Base-by-base conservation (phyloP, 2,888 invertebrate species). In the Cecidostiba fungosa region DNA sequence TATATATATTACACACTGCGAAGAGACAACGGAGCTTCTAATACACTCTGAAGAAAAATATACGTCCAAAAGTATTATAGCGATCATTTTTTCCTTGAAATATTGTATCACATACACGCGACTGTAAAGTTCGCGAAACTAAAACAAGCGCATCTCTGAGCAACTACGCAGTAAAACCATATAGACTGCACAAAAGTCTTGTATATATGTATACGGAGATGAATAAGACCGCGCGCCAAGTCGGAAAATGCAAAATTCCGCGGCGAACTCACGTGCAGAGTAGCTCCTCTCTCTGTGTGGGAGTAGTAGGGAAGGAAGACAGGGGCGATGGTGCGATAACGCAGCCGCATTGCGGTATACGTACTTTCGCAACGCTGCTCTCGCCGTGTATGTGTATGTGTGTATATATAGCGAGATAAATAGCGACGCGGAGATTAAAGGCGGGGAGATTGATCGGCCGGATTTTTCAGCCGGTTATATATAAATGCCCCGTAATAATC, bases 271-370 rank as follows among this genome's bases (percentile, higher is more conserved):
- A 39, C 59, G 39, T 23, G 50, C 73, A 10, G 54, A 19, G 16
- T 50, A 6, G 73, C 10, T 59, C 19, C 54, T 26, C 1, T 10
- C 69, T 70, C 54, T 74, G 36, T n/a, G 32, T 32, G 66, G 32
- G 29, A 54, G 43, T 43, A 72, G 19, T 70, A 10, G 54, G n/a
- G 77, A 76, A 12, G 29, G 39, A 12, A 47, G 26, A 66, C 16
- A 50, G 23, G n/a, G 29, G 82, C 87, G 90, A 90, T 88, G 89
- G 88, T 90, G 89, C 90, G 91, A 92, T 92, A 91, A 92, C 89
- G 89, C 88, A 91, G 90, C 92, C 92, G 92, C 92, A 92, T 90
- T 92, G 92, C 92, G 91, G 91, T 90, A 92, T 59, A 59, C 54
- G 54, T 59, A 59, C 54, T 59, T 59, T 59, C 54, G 23, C 54